Percentiles rank a stretch among this genome's conserved stretches.
Conservation (phyloP, 1,140 invertebrate species). For the Camponotus vicinus region DNA sequence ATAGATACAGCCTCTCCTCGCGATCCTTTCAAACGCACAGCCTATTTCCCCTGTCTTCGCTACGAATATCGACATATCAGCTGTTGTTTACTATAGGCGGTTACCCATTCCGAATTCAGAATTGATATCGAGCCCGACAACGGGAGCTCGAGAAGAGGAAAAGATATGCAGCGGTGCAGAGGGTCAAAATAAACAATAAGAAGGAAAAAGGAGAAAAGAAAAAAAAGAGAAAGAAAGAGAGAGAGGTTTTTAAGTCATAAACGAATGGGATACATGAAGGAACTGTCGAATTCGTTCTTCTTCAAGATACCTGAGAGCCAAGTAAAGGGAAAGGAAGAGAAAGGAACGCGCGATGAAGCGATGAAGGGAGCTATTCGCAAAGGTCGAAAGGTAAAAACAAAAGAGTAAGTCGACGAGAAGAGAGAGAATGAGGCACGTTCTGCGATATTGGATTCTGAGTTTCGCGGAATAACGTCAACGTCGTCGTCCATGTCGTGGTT, state of each 20-base stretch:
- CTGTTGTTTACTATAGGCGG: constrained; percentile 51
- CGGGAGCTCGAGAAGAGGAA: not conserved
- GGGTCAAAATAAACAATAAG: not conserved
- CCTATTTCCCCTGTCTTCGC: constrained; percentile 54
- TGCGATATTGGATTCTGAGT: constrained; percentile 57
- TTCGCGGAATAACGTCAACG: constrained; percentile 54
- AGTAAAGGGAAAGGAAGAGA: not conserved
- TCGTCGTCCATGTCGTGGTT: constrained; percentile 46
- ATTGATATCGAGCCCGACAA: constrained; percentile 38
- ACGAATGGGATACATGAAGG: not conserved
- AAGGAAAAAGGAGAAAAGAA: not conserved
- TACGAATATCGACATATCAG: constrained; percentile 58
- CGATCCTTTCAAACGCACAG: constrained; percentile 51
- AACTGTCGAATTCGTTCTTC: not conserved
- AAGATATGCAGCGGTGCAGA: constrained; percentile 9
- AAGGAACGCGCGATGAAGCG: not conserved
- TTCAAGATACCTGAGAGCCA: not conserved
- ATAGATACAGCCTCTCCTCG: not conserved
- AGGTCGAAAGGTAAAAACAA: not conserved
- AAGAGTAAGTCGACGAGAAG: constrained; percentile 9
- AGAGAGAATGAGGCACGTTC: constrained; percentile 54
- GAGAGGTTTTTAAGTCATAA: not conserved
- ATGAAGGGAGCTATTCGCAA: not conserved
- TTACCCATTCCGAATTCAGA: constrained; percentile 41
- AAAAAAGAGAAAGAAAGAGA: not conserved